Evolutionary conservation across 2,797 vertebrate genomes (phyloP).

Genomic region (Mormyrus proboscirostris): DNA sequence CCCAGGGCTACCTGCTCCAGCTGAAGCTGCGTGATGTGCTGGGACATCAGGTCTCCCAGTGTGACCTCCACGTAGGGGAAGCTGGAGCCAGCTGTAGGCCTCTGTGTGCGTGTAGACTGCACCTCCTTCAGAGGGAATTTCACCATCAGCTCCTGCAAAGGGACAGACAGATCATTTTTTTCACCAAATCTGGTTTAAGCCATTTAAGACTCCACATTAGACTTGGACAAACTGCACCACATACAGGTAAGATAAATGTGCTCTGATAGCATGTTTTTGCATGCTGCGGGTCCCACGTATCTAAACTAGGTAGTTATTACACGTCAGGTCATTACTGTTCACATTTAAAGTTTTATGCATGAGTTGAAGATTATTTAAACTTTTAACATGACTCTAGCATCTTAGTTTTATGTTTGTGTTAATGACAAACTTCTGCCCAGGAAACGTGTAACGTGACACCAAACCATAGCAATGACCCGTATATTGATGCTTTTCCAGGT

Average conservation of each 20-base stretch:
- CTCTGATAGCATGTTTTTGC: background rate
- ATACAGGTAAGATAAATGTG: background rate
- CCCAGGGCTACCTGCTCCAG: constrained; percentile 73
- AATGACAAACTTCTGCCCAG: background rate
- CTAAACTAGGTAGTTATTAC: background rate
- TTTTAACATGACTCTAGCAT: background rate
- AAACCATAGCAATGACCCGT: background rate
- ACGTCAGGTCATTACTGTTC: background rate
- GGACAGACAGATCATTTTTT: background rate
- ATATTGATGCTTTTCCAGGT: background rate
- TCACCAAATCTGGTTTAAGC: background rate
- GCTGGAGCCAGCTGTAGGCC: constrained; percentile 78
- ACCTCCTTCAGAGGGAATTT: constrained; percentile 86
- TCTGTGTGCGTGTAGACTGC: constrained; percentile 84
- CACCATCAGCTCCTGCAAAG: constrained; percentile 70
- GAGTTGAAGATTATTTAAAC: background rate
- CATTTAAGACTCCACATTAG: background rate
- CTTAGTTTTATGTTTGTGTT: background rate
- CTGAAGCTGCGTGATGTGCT: constrained; percentile 82
- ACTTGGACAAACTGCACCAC: background rate
- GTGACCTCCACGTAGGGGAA: constrained; percentile 88
- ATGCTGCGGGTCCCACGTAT: background rate
- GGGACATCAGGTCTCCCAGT: constrained; percentile 77
- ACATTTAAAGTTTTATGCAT: background rate
- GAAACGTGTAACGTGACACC: background rate